phyloP scores from a whole-genome alignment of 2,113 vertebrate genomes.

The Sylvietta virens region DNA sequence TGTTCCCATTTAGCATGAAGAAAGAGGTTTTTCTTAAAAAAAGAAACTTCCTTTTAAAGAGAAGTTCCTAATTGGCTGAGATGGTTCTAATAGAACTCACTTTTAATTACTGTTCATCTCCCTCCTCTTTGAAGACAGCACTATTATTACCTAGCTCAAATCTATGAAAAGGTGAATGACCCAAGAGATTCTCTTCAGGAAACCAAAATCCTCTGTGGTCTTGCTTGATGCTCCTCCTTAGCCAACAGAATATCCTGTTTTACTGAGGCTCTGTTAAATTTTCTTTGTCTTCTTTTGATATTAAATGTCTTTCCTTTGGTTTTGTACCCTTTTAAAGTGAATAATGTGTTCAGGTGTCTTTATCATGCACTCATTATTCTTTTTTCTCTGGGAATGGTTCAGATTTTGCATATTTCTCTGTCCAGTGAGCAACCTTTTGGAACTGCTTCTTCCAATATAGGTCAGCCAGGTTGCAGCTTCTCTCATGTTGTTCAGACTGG shows the following conservation, averaged over 20 bases:
- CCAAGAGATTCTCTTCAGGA: background rate
- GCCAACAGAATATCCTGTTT: background rate
- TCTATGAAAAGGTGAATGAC: background rate
- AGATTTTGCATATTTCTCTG: background rate
- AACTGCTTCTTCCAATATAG: background rate
- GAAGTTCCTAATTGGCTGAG: background rate
- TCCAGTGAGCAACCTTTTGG: background rate
- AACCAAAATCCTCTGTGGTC: background rate
- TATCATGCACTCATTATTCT: background rate
- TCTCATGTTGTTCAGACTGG: background rate
- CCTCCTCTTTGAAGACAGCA: background rate
- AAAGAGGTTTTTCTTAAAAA: background rate
- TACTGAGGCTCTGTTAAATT: background rate
- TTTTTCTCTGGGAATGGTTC: background rate
- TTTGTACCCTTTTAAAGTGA: background rate
- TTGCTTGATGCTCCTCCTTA: background rate
- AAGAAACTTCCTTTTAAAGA: background rate
- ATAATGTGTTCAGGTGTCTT: background rate
- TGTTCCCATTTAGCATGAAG: background rate
- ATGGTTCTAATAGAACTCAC: background rate
- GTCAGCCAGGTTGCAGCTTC: background rate
- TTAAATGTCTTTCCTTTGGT: background rate
- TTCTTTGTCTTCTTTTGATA: background rate
- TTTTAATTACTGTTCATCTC: background rate
- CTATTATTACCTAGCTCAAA: background rate